A percentile compares a stretch with the other conserved stretches of the same genome.
These are phyloP conservation scores for Serilophus lunatus DNA, from an alignment of 2,113 vertebrate species.

Conservation along the genomic window DNA sequence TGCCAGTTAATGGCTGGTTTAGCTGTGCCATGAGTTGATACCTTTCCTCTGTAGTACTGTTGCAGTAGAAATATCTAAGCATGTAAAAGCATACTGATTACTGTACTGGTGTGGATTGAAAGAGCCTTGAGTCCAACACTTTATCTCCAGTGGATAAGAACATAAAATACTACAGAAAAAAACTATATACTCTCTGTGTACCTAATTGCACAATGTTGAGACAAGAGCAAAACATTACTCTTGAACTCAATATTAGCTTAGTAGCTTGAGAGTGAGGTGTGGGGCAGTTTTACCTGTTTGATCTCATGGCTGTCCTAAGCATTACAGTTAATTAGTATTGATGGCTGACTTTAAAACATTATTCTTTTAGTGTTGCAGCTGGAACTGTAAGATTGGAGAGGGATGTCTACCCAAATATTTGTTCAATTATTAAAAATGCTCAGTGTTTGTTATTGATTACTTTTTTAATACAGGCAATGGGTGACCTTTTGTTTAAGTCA, in stretches of 20 bases:
- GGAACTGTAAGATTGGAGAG: neutral
- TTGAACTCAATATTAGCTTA: neutral
- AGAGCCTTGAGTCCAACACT: fast-evolving
- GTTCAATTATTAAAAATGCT: neutral
- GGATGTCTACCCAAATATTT: neutral
- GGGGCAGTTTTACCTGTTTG: neutral
- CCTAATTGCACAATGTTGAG: neutral
- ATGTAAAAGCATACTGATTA: neutral
- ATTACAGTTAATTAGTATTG: neutral
- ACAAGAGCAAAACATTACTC: fast-evolving
- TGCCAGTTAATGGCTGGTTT: neutral
- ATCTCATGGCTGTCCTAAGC: neutral
- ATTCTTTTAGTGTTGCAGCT: neutral
- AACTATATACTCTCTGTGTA: neutral
- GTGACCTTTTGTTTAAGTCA: neutral
- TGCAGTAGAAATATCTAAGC: neutral
- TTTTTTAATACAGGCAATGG: neutral
- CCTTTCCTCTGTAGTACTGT: fast-evolving
- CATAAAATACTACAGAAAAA: neutral
- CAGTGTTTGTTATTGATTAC: fast-evolving
- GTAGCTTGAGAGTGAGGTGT: neutral
- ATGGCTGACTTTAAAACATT: neutral
- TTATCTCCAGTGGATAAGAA: neutral
- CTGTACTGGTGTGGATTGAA: neutral
- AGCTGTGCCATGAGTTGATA: neutral